phyloP scores from a whole-genome alignment of 2,888 invertebrate genomes.

The Petrolisthes cinctipes region DNA sequence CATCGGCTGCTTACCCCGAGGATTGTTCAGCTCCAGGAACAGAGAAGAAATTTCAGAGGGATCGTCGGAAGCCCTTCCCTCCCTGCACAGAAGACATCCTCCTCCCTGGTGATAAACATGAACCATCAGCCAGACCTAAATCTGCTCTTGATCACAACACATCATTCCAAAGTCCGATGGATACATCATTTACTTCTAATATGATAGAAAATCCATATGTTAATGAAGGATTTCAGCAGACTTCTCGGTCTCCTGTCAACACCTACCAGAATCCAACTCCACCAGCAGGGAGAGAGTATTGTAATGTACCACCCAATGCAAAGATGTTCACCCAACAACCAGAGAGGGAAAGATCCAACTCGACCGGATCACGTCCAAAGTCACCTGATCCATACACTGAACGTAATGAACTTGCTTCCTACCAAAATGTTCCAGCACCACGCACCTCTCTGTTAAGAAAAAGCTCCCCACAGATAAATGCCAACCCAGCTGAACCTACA shows the following conservation, averaged over 20 bases:
- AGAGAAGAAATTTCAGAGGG: conserved; percentile 50
- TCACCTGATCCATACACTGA: conserved; percentile 57
- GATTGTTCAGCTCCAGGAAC: conserved; percentile 42
- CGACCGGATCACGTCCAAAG: conserved; percentile 51
- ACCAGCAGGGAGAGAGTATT: conserved; percentile 35
- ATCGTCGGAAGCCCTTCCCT: conserved; percentile 56
- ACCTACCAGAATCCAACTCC: conserved; percentile 39
- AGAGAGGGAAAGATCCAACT: conserved; percentile 51
- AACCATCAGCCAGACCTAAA: conserved; percentile 54
- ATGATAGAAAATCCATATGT: conserved; percentile 56
- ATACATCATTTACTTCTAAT: conserved; percentile 38
- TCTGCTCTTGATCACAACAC: conserved; percentile 47
- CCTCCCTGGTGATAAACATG: conserved; percentile 60
- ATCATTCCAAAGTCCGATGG: conserved; percentile 51
- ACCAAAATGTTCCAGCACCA: conserved; percentile 51
- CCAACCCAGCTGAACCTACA: conserved; percentile 34
- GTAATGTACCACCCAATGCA: conserved; percentile 50
- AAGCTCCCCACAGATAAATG: conserved; percentile 31
- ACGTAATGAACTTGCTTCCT: conserved; percentile 31
- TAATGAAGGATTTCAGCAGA: conserved; percentile 57
- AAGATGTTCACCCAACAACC: conserved; percentile 33
- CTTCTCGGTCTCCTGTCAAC: conserved; percentile 17
- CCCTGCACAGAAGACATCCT: conserved; percentile 48
- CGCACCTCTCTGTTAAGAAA: conserved; percentile 40
- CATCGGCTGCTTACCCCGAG: conserved; percentile 63